These are phyloP conservation scores for Blastomussa wellsi DNA, from an alignment of 92 coral and sea anemone species.

Conservation along the genomic window DNA sequence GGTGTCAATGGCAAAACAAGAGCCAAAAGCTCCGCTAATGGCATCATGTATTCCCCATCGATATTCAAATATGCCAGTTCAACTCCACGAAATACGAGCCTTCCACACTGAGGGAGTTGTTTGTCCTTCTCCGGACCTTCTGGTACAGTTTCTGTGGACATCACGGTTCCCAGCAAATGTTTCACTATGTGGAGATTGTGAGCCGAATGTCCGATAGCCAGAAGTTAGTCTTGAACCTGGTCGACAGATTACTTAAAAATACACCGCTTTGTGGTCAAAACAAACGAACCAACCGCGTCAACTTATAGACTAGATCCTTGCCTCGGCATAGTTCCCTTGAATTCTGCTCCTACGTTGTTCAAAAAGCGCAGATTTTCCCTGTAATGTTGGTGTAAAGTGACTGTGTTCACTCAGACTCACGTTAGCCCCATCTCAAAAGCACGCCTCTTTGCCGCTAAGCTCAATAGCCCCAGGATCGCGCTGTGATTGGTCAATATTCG, in stretches of 20 bases:
- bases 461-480: constrained; percentile 76
- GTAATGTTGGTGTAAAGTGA: constrained; percentile 12
- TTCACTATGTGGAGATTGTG: constrained; percentile 13
- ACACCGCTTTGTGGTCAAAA: constrained; percentile 14
- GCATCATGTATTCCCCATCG: constrained; percentile 84
- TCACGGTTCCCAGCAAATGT: constrained; percentile 36
- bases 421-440: constrained; percentile 71
- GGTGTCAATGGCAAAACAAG: constrained; percentile 79
- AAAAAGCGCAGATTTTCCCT: constrained; percentile 26
- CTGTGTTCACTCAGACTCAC: constrained; percentile 27
- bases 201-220: constrained; percentile 20
- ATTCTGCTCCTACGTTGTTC: constrained; percentile 29
- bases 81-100: constrained; percentile 78
- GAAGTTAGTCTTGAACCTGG: constrained; percentile 18
- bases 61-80: constrained; percentile 88
- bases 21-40: constrained; percentile 84
- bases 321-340: constrained; percentile 6
- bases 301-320: constrained; percentile 12
- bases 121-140: constrained; percentile 36
- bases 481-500: constrained; percentile 69
- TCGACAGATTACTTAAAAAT: constrained; percentile 22
- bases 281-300: constrained; percentile 30
- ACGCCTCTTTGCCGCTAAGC: constrained; percentile 94
- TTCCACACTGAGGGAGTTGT: constrained; percentile 62
- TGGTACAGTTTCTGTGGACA: constrained; percentile 38